These are phyloP conservation scores for Phallusia fumigata DNA, from an alignment of 23 tunicate species.

Conservation along the genomic window DNA sequence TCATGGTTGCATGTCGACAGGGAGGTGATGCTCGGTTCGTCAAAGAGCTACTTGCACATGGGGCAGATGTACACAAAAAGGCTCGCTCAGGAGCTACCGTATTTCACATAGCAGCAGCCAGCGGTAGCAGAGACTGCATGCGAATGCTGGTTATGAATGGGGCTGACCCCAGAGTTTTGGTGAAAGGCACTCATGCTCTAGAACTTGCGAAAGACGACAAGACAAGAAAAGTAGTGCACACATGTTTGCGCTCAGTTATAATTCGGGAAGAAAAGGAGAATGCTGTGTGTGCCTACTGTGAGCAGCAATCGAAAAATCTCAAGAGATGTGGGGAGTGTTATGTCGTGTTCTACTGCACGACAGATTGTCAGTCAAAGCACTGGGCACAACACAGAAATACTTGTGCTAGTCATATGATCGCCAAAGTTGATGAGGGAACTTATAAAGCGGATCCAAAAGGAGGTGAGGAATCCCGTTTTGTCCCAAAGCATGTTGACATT, in stretches of 20 bases:
- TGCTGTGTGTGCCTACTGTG: conserved; percentile 26
- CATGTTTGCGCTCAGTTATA: conserved; percentile 13
- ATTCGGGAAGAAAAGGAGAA: conserved; percentile 15
- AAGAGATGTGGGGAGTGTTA: conserved; percentile 36
- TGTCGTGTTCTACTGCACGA: conserved; percentile 23
- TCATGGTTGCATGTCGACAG: conserved; percentile 39
- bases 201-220: conserved; percentile 29
- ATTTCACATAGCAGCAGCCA: conserved; percentile 40
- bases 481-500: not conserved
- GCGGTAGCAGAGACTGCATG: conserved; percentile 40
- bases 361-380: conserved; percentile 16
- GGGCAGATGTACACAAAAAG: not conserved
- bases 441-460: not conserved
- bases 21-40: conserved; percentile 5
- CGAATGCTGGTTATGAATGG: conserved; percentile 20
- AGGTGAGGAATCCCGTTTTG: not conserved
- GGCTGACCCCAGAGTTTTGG: conserved; percentile 13
- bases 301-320: not conserved
- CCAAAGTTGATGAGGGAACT: not conserved
- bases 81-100: conserved; percentile 31
- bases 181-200: conserved; percentile 10
- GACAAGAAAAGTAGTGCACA: conserved; percentile 17
- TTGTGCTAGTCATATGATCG: conserved; percentile 18
- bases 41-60: not conserved
- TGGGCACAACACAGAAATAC: conserved; percentile 6